Percentiles rank a stretch among this genome's conserved stretches.
These are phyloP conservation scores for Operophtera brumata DNA, from an alignment of 2,888 invertebrate genomes.

Conservation along the genomic window DNA sequence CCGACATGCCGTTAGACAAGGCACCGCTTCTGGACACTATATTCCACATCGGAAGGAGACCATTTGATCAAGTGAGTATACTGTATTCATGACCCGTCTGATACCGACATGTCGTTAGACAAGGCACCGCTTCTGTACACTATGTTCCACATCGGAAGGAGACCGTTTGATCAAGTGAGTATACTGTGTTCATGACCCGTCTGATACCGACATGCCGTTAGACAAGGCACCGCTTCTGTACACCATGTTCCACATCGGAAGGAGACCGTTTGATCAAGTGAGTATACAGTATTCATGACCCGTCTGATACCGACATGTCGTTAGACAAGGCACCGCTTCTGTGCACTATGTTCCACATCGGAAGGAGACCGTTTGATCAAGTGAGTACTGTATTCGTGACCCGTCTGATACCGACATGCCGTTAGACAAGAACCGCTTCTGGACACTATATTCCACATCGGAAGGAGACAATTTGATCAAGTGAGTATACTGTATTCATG, in stretches of 20 bases:
- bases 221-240: slow-evolving; percentile 82
- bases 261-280: slow-evolving; percentile 88
- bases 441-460: too few relatives aligned
- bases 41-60: slow-evolving; percentile 88
- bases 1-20: slow-evolving; percentile 53
- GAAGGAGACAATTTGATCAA: too few relatives aligned
- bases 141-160: slow-evolving; percentile 90
- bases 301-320: too few relatives aligned
- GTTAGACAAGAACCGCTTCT: too few relatives aligned
- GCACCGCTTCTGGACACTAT: slow-evolving; percentile 85
- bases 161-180: slow-evolving; percentile 87
- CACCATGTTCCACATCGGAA: slow-evolving; percentile 90
- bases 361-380: too few relatives aligned
- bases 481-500: too few relatives aligned
- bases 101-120: slow-evolving; percentile 51
- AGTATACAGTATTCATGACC: too few relatives aligned
- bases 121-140: slow-evolving; percentile 83
- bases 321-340: too few relatives aligned
- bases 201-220: slow-evolving; percentile 51
- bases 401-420: too few relatives aligned
- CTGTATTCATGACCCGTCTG: slow-evolving; percentile 52
- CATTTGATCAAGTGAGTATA: slow-evolving; percentile 86
- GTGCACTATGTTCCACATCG: too few relatives aligned
- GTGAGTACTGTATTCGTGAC: too few relatives aligned
- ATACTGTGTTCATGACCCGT: slow-evolving; percentile 47